phyloP scores from a whole-genome alignment of 2,888 invertebrate genomes.

The Diachrysia chrysitis region DNA sequence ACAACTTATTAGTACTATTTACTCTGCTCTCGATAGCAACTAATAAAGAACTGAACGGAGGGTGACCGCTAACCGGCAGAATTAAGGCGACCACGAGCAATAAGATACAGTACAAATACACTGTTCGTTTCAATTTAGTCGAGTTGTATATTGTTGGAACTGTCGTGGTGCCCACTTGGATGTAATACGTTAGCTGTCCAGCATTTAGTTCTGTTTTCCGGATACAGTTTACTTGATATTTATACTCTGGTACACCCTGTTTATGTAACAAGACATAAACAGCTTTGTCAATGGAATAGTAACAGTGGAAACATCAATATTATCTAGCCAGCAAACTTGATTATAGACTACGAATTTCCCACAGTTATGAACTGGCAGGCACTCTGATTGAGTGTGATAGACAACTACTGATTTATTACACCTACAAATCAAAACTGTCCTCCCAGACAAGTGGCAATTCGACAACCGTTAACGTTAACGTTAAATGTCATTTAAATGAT shows the following conservation, averaged over 20 bases:
- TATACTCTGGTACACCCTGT: neutral
- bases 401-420: too few species aligned
- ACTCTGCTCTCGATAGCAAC: constrained; percentile 3
- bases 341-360: too few species aligned
- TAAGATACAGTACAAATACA: constrained; percentile 25
- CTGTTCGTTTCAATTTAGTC: constrained; percentile 51
- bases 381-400: too few species aligned
- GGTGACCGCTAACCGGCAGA: constrained; percentile 27
- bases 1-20: constrained; percentile 4
- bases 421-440: too few species aligned
- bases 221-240: neutral
- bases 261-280: neutral
- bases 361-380: too few species aligned
- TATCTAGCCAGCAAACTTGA: too few species aligned
- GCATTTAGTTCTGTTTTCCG: neutral
- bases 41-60: constrained; percentile 9
- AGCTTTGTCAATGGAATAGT: too few species aligned
- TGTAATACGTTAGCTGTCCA: neutral
- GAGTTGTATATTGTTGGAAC: constrained; percentile 24
- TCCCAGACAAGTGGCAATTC: too few species aligned
- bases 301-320: too few species aligned
- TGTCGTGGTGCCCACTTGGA: neutral
- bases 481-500: too few species aligned
- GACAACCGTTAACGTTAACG: too few species aligned
- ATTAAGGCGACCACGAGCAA: constrained; percentile 32